Base-by-base conservation (phyloP, 2,113 vertebrate species). In the Cheirogaleus medius region DNA sequence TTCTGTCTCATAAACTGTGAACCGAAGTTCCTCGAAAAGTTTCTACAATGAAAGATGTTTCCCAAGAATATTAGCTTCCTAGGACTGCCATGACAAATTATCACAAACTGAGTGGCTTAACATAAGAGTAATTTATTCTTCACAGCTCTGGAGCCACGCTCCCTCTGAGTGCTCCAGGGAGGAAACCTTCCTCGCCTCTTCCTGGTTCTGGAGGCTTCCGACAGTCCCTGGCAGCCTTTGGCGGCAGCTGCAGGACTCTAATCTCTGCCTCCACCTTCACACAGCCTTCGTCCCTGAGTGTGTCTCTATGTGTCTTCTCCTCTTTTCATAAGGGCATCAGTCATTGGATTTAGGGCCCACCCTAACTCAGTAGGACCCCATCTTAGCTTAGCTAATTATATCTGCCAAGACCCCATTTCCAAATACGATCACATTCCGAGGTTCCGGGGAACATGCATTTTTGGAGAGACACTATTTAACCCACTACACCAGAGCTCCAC, bases 221-320 rank as follows among this genome's bases (percentile, higher is more conserved):
- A 54, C 5, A 34, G 64, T 17, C 52, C 58, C 54, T 21, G 25
- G 32, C 11, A 0, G 34, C 20, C 27, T 39, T 83, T 5, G n/a
- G 7, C 49, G 11, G 2, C 2, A 10, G 7, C 8, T 25, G 2
- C 4, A 8, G 9, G 37, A 15, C 10, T 29, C 8, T 52, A 6
- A 9, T 47, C 15, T 60, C 78, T 74, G 9, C 39, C 49, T 37
- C 23, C 3, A 0, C 64, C 60, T 69, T 27, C 20, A 6, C 4
- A 0, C 37, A 15, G 29, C 74, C 42, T 54, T 21, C 6, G 4
- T 84, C 37, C 60, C 52, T 10, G 3, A 14, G 60, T 69, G 5
- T 66, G 78, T 42, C 39, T 20, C 34, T 52, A 25, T 47, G 39
- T 52, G 20, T 56, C 54, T 10, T 27, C 2, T 64, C 25, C 15